Percentiles rank a stretch among this genome's conserved stretches.
These are phyloP conservation scores for Spizaetus ornatus DNA, from an alignment of 2,113 vertebrate genomes.

Conservation along the genomic window DNA sequence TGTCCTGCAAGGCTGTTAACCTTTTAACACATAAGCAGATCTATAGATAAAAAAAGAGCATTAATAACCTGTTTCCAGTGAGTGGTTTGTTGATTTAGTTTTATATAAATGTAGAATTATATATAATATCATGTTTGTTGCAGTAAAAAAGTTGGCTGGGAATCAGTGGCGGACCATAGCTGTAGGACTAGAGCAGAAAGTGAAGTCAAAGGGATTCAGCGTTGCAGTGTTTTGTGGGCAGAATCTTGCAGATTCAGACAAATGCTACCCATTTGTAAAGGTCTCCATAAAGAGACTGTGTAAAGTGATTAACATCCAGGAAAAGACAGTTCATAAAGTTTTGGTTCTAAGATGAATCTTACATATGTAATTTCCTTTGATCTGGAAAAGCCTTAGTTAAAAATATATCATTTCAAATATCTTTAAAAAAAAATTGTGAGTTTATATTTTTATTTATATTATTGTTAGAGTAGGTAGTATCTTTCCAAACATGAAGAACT, in stretches of 20 bases:
- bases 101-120: not conserved
- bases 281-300: not conserved
- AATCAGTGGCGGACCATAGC: not conserved
- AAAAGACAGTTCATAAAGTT: not conserved
- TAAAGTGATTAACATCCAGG: not conserved
- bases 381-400: not conserved
- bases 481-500: not conserved
- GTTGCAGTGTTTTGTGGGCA: accelerated
- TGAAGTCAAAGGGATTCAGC: not conserved
- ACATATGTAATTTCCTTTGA: not conserved
- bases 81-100: not conserved
- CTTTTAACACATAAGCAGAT: not conserved
- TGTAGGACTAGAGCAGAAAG: not conserved
- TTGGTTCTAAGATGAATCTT: not conserved
- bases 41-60: not conserved
- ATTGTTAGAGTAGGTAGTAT: not conserved
- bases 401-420: no score
- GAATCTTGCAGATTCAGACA: not conserved
- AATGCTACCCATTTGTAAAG: not conserved
- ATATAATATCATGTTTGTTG: not conserved
- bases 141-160: not conserved
- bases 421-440: not conserved
- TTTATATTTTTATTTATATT: not conserved
- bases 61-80: not conserved
- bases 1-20: not conserved